These are phyloP conservation scores for Machaerirhynchus nigripectus DNA, from an alignment of 2,113 vertebrate species.

Conservation along the genomic window DNA sequence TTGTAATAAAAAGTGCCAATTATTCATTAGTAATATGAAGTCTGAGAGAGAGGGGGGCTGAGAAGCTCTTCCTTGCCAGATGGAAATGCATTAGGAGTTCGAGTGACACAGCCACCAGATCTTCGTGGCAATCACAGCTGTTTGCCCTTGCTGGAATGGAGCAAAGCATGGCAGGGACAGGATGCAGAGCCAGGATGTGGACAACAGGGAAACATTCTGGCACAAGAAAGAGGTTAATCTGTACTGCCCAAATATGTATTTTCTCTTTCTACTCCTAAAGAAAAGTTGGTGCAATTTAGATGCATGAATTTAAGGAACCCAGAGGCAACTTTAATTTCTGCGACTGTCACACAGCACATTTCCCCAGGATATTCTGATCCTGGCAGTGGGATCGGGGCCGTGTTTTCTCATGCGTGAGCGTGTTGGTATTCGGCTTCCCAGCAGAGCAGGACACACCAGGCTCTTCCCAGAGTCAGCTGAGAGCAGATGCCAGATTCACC, in stretches of 20 bases:
- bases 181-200: neutral
- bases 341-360: neutral
- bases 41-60: neutral
- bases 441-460: neutral
- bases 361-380: neutral
- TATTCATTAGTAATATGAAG: neutral
- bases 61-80: neutral
- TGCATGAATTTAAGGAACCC: conserved; percentile 8
- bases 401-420: neutral
- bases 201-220: neutral
- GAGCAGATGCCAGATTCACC: neutral
- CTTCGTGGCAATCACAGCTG: neutral
- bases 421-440: neutral
- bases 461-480: neutral
- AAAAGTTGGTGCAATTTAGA: conserved; percentile 25
- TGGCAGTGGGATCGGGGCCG: neutral
- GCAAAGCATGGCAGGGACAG: neutral
- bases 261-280: conserved; percentile 3
- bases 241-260: neutral
- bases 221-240: neutral
- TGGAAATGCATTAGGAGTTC: neutral
- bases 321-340: conserved; percentile 36
- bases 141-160: neutral
- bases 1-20: neutral
- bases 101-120: neutral